These are phyloP conservation scores for Scaptomyza cyrtandrae DNA, from an alignment of 2,888 invertebrate species.

Conservation along the genomic window DNA sequence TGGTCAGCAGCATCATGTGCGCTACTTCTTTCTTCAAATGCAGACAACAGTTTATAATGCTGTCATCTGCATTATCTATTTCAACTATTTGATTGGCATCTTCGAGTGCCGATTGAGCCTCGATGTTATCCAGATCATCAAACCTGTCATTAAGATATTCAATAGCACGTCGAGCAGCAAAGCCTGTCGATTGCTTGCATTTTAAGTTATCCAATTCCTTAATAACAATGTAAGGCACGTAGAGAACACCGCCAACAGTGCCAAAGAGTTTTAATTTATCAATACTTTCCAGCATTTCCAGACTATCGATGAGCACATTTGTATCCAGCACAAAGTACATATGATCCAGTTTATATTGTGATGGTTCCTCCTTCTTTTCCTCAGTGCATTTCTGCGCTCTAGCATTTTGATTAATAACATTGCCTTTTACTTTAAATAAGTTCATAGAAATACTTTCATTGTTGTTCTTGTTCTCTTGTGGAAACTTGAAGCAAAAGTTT, in stretches of 20 bases:
- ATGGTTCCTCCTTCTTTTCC: background rate
- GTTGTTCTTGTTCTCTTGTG: background rate
- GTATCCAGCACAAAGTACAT: conserved; percentile 85
- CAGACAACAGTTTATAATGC: conserved; percentile 85
- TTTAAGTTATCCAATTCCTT: conserved; percentile 84
- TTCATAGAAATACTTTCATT: background rate
- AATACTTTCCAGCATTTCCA: conserved; percentile 82
- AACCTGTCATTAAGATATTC: conserved; percentile 46
- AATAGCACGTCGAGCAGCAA: conserved; percentile 18
- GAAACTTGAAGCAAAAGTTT: conserved; percentile 10
- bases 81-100: conserved; percentile 82
- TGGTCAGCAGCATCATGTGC: conserved; percentile 84
- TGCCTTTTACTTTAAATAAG: background rate
- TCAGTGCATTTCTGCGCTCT: no score
- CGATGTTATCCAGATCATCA: conserved; percentile 19
- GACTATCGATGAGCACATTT: conserved; percentile 84
- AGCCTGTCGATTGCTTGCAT: background rate
- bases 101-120: conserved; percentile 85
- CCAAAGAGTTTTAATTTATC: conserved; percentile 67
- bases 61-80: conserved; percentile 85
- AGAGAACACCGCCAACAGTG: conserved; percentile 81
- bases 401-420: no score
- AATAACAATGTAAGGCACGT: conserved; percentile 85
- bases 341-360: conserved; percentile 35
- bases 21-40: conserved; percentile 83